Percentiles rank a stretch among this genome's conserved stretches.
phyloP scores from a whole-genome alignment of 2,888 invertebrate genomes.

The Hofmannophila pseudospretella region DNA sequence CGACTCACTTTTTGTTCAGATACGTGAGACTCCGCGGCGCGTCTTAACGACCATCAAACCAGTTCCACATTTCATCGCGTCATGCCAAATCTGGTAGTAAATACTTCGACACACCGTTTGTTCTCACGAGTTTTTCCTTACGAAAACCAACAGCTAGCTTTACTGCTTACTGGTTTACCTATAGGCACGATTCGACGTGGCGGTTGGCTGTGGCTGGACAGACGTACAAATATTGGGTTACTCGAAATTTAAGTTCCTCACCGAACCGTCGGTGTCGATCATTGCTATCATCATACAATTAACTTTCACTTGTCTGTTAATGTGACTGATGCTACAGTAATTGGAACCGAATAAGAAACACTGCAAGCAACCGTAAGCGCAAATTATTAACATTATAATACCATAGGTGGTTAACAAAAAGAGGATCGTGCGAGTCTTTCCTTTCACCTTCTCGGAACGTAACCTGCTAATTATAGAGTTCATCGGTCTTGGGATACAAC shows the following conservation, averaged over 20 bases:
- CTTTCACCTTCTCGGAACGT: slow-evolving; percentile 54
- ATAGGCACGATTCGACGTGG: too few relatives aligned
- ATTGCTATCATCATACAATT: slow-evolving; percentile 34
- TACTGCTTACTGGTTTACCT: background rate
- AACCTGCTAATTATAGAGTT: slow-evolving; percentile 52
- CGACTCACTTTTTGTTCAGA: slow-evolving; percentile 58
- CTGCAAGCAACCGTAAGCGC: slow-evolving; percentile 30
- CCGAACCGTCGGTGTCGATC: slow-evolving; percentile 3
- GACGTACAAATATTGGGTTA: slow-evolving; percentile 8
- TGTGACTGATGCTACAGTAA: slow-evolving; percentile 52
- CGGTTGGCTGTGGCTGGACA: background rate
- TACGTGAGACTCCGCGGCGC: slow-evolving; percentile 68
- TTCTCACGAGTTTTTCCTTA: slow-evolving; percentile 41
- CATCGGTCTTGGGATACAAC: slow-evolving; percentile 39
- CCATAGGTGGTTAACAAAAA: slow-evolving; percentile 49
- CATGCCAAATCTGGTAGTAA: slow-evolving; percentile 65
- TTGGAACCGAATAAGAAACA: slow-evolving; percentile 48
- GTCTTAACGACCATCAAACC: slow-evolving; percentile 68
- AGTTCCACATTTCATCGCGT: slow-evolving; percentile 61
- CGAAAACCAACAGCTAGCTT: slow-evolving; percentile 14
- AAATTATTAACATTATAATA: slow-evolving; percentile 60
- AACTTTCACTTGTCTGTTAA: slow-evolving; percentile 61
- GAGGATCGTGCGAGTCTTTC: slow-evolving; percentile 50
- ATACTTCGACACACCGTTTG: slow-evolving; percentile 47
- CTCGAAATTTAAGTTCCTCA: slow-evolving; percentile 14